phyloP scores from a whole-genome alignment of 2,113 vertebrate genomes.

The Eonycteris spelaea region DNA sequence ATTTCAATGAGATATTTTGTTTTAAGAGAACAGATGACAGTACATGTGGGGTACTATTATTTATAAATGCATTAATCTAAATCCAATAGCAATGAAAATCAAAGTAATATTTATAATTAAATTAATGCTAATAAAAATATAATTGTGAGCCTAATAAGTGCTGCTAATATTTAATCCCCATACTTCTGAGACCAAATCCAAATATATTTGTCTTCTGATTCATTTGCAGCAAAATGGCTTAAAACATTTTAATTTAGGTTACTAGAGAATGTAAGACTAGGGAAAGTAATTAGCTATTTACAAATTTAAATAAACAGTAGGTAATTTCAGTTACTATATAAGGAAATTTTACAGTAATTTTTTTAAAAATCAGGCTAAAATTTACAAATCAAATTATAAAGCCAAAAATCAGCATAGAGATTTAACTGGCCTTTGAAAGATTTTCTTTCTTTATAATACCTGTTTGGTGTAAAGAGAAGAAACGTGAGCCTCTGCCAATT shows the following conservation, averaged over 20 bases:
- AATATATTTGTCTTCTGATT: slow-evolving; percentile 44
- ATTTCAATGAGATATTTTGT: slow-evolving; percentile 11
- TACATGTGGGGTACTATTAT: slow-evolving; percentile 23
- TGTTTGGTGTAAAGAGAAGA: slow-evolving; percentile 70
- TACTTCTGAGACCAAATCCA: background rate
- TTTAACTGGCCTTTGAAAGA: slow-evolving; percentile 75
- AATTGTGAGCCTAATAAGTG: slow-evolving; percentile 18
- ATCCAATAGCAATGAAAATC: background rate
- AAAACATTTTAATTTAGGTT: slow-evolving; percentile 45
- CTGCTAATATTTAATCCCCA: slow-evolving; percentile 38
- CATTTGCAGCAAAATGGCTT: slow-evolving; percentile 47
- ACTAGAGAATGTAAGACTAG: slow-evolving; percentile 39
- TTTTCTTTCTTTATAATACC: slow-evolving; percentile 76
- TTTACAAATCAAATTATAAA: slow-evolving; percentile 59
- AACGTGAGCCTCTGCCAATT: slow-evolving; percentile 78
- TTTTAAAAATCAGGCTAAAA: slow-evolving; percentile 35
- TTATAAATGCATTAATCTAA: slow-evolving; percentile 39
- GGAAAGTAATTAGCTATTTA: slow-evolving; percentile 36
- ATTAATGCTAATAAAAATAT: slow-evolving; percentile 31
- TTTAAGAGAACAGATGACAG: slow-evolving; percentile 48
- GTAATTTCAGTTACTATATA: slow-evolving; percentile 50
- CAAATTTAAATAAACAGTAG: slow-evolving; percentile 5
- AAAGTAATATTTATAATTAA: slow-evolving; percentile 37
- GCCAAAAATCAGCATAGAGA: slow-evolving; percentile 70
- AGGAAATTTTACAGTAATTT: slow-evolving; percentile 44